These are phyloP conservation scores for Ridgeia piscesae DNA, from an alignment of 1,140 invertebrate species.

Conservation along the genomic window DNA sequence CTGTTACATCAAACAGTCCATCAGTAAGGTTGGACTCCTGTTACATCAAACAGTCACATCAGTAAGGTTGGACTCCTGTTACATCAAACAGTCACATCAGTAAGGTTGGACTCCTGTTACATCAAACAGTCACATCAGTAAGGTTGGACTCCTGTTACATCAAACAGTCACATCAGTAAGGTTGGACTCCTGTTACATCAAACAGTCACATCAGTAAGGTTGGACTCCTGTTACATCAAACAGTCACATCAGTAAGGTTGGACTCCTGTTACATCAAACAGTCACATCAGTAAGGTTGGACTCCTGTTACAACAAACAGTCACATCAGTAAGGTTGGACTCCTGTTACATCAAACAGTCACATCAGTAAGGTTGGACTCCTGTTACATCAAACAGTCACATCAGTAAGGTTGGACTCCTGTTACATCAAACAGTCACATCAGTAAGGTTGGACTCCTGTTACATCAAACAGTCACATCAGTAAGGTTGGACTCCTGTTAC, in stretches of 20 bases:
- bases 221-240: constrained; percentile 71
- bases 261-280: constrained; percentile 68
- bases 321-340: constrained; percentile 73
- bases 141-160: constrained; percentile 76
- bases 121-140: neutral
- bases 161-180: neutral
- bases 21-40: constrained; percentile 81
- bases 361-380: constrained; percentile 77
- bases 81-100: constrained; percentile 30
- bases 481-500: constrained; percentile 79
- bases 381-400: constrained; percentile 52
- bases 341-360: constrained; percentile 59
- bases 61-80: constrained; percentile 82
- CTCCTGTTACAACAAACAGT: constrained; percentile 65
- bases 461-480: constrained; percentile 30
- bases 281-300: constrained; percentile 66
- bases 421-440: constrained; percentile 35
- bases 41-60: constrained; percentile 35
- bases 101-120: constrained; percentile 79
- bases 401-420: constrained; percentile 81
- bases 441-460: constrained; percentile 82
- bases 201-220: constrained; percentile 57
- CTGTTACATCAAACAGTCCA: constrained; percentile 58
- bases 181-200: constrained; percentile 75
- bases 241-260: constrained; percentile 62